Evolutionary conservation across 2,888 invertebrate genomes (phyloP).

Genomic region (Acanthoscelides obtectus): DNA sequence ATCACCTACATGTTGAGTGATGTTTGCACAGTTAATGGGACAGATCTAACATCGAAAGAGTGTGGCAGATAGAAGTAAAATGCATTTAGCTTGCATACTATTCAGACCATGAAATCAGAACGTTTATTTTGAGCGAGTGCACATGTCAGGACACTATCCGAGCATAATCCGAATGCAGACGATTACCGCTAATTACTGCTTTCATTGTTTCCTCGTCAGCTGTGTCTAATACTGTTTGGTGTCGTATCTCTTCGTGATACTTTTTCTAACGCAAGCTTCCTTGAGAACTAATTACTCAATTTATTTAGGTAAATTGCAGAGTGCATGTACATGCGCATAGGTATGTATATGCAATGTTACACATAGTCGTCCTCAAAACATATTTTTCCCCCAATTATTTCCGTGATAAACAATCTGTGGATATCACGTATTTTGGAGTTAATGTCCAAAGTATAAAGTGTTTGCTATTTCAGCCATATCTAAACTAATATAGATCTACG

Average conservation of each 20-base stretch:
- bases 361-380: too few species aligned
- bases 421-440: too few species aligned
- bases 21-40: neutral
- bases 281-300: neutral
- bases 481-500: too few species aligned
- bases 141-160: neutral
- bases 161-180: neutral
- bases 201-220: neutral
- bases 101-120: neutral
- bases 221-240: neutral
- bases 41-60: neutral
- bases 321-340: too few species aligned
- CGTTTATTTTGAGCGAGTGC: neutral
- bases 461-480: too few species aligned
- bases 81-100: neutral
- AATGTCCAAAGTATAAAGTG: too few species aligned
- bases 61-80: conserved; percentile 1
- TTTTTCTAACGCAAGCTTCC: neutral
- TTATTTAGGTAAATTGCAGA: neutral
- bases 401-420: too few species aligned
- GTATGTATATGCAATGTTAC: too few species aligned
- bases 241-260: neutral
- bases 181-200: neutral
- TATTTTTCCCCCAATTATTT: too few species aligned
- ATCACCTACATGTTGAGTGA: neutral